Evolutionary conservation across 2,888 invertebrate species (phyloP).

Genomic region (Rhingia campestris): DNA sequence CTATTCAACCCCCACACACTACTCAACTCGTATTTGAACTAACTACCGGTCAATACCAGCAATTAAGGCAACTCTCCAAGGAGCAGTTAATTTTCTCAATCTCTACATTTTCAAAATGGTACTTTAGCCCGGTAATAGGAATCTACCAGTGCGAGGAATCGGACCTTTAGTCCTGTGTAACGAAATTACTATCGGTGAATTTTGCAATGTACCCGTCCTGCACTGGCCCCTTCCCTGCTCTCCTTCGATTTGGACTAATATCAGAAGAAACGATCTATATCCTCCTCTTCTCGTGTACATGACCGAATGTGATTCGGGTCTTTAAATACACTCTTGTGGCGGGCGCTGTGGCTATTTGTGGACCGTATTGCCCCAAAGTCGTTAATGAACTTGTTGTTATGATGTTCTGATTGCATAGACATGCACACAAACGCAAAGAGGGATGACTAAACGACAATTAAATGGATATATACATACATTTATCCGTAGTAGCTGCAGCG

Average conservation of each 20-base stretch:
- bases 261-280: slow-evolving; percentile 63
- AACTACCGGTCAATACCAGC: slow-evolving; percentile 70
- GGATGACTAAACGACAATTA: slow-evolving; percentile 72
- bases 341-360: slow-evolving; percentile 68
- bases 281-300: slow-evolving; percentile 19
- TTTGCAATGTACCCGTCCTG: slow-evolving; percentile 37
- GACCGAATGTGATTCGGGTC: slow-evolving; percentile 65
- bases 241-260: slow-evolving; percentile 20
- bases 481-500: slow-evolving; percentile 53
- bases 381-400: slow-evolving; percentile 74
- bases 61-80: slow-evolving; percentile 70
- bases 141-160: slow-evolving; percentile 38
- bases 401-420: slow-evolving; percentile 65
- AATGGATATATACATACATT: slow-evolving; percentile 67
- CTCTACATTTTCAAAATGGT: slow-evolving; percentile 63
- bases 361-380: slow-evolving; percentile 61
- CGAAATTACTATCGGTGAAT: slow-evolving; percentile 70
- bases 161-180: slow-evolving; percentile 59
- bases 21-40: slow-evolving; percentile 27
- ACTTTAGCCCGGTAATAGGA: slow-evolving; percentile 57
- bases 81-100: slow-evolving; percentile 74
- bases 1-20: slow-evolving; percentile 10
- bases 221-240: slow-evolving; percentile 1
- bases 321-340: slow-evolving; percentile 71
- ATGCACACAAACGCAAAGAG: slow-evolving; percentile 40